Percentiles rank a stretch among this genome's conserved stretches.
Evolutionary conservation across 2,797 vertebrate genomes (phyloP).

Genomic region (Xenentodon cancila): DNA sequence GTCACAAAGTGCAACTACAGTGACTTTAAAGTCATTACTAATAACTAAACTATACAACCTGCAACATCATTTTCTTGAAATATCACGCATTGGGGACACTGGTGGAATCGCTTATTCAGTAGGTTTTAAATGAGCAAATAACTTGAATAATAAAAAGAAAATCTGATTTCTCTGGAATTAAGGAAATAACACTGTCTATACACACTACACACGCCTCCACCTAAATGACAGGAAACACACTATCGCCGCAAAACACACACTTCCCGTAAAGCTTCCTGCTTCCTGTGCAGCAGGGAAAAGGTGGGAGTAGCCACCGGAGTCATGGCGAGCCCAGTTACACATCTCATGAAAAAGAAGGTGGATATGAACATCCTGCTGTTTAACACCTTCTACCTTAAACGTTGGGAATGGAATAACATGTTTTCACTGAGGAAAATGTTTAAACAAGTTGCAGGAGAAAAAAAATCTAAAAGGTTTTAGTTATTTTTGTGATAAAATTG

Average conservation of each 20-base stretch:
- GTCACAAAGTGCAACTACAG: too few species aligned
- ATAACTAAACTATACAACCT: too few species aligned
- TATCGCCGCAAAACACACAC: slow-evolving; percentile 74
- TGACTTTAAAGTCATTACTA: too few species aligned
- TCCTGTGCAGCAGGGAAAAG: slow-evolving; percentile 50
- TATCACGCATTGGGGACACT: too few species aligned
- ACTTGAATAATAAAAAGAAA: slow-evolving; percentile 35
- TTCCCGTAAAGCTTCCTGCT: slow-evolving; percentile 72
- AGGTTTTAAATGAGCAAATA: slow-evolving; percentile 27
- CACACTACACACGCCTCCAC: too few species aligned
- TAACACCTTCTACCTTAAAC: slow-evolving; percentile 17
- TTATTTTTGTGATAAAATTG: too few species aligned
- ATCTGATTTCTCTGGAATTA: slow-evolving; percentile 20
- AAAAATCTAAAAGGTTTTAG: too few species aligned
- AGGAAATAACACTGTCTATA: slow-evolving; percentile 38
- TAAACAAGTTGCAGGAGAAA: too few species aligned
- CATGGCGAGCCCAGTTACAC: slow-evolving; percentile 41
- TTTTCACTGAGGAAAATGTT: neutral
- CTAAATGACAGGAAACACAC: slow-evolving; percentile 61
- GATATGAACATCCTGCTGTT: slow-evolving; percentile 35
- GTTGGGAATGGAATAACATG: neutral
- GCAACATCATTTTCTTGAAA: too few species aligned
- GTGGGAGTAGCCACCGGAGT: slow-evolving; percentile 56
- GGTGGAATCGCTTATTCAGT: too few species aligned
- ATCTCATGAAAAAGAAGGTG: slow-evolving; percentile 37